A percentile compares a stretch with the other conserved stretches of the same genome.
Evolutionary conservation across 2,797 vertebrate species (phyloP).

Genomic region (Malacoctenus gilli): DNA sequence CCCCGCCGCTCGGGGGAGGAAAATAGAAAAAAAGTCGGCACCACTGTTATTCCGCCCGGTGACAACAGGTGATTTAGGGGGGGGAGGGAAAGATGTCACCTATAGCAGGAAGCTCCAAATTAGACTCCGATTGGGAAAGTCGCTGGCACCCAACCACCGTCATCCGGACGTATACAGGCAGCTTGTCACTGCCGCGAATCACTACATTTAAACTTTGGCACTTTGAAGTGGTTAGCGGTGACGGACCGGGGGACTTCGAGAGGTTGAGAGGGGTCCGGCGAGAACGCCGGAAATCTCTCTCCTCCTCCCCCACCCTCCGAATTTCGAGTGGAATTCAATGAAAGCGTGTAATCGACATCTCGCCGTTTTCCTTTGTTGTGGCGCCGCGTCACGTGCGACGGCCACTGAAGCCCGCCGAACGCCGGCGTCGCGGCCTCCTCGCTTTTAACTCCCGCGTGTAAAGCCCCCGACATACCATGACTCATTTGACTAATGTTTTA

Average conservation of each 20-base stretch:
- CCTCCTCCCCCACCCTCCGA: too few species aligned
- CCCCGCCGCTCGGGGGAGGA: too few species aligned
- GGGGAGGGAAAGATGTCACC: slow-evolving; percentile 40
- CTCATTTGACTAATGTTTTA: slow-evolving; percentile 53
- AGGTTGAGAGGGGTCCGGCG: too few species aligned
- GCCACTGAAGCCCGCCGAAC: too few species aligned
- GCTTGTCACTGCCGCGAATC: slow-evolving; percentile 22
- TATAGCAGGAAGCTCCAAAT: slow-evolving; percentile 19
- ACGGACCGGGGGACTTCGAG: neutral
- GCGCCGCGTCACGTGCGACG: too few species aligned
- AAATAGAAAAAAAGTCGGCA: slow-evolving; percentile 7
- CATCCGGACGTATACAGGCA: slow-evolving; percentile 3
- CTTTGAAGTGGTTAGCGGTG: neutral
- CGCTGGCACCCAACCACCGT: slow-evolving; percentile 7
- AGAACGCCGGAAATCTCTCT: too few species aligned
- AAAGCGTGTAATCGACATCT: too few species aligned
- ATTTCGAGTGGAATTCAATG: too few species aligned
- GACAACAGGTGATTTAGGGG: slow-evolving; percentile 28
- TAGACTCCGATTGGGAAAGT: slow-evolving; percentile 26
- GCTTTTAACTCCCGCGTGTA: too few species aligned
- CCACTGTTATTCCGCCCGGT: neutral
- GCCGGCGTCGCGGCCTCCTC: too few species aligned
- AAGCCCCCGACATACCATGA: slow-evolving; percentile 38
- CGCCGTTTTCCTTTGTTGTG: too few species aligned
- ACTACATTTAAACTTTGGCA: slow-evolving; percentile 3